phyloP scores from a whole-genome alignment of 2,888 invertebrate species.

The Oligia strigilis region DNA sequence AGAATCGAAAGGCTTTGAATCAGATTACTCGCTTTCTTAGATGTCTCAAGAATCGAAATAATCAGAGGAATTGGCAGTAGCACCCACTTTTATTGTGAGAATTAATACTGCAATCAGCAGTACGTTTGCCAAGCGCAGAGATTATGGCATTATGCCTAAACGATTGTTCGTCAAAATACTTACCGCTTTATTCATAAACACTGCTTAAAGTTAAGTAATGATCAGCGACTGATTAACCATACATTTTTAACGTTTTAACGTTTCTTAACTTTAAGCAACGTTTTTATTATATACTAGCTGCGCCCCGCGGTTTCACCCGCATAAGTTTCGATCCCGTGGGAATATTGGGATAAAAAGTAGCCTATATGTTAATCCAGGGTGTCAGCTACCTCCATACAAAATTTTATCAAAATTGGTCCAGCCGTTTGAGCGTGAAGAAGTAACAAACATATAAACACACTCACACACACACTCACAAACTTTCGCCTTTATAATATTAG shows the following conservation, averaged over 20 bases:
- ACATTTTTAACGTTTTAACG: neutral
- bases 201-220: neutral
- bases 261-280: neutral
- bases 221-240: neutral
- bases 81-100: slow-evolving; percentile 4
- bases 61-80: neutral
- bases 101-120: slow-evolving; percentile 26
- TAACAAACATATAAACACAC: too few species aligned
- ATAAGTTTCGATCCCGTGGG: too few species aligned
- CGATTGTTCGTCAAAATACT: slow-evolving; percentile 4
- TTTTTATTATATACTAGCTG: neutral
- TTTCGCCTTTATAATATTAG: too few species aligned
- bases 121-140: slow-evolving; percentile 14
- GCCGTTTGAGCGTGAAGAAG: too few species aligned
- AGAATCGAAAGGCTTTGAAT: slow-evolving; percentile 31
- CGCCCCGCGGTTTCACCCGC: too few species aligned
- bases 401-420: too few species aligned
- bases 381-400: too few species aligned
- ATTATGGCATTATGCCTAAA: neutral
- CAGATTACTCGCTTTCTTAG: slow-evolving; percentile 43
- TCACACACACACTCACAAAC: too few species aligned
- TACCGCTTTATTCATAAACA: neutral
- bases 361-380: too few species aligned
- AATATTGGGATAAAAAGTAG: too few species aligned
- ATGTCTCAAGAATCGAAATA: slow-evolving; percentile 23